Percentiles rank a stretch among this genome's conserved stretches.
phyloP scores from a whole-genome alignment of 2,888 invertebrate genomes.

The Lasiommata megera region DNA sequence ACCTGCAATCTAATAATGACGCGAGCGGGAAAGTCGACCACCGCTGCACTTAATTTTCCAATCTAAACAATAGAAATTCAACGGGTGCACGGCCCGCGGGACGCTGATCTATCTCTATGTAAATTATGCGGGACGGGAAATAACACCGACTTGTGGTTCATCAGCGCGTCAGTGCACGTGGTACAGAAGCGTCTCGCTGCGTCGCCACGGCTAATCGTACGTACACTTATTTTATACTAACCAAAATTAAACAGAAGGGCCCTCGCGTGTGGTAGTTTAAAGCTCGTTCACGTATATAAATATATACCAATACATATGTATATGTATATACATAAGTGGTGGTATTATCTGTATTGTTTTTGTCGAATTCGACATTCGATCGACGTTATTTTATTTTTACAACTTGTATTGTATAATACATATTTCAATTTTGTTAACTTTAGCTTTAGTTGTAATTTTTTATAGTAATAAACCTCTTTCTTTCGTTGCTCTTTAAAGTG shows the following conservation, averaged over 20 bases:
- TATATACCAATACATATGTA: background rate
- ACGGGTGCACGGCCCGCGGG: constrained; percentile 76
- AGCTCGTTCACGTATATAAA: too few species aligned
- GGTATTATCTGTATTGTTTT: too few species aligned
- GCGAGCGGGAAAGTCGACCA: constrained; percentile 67
- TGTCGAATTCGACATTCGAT: too few species aligned
- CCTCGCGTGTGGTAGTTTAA: too few species aligned
- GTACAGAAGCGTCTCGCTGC: constrained; percentile 16
- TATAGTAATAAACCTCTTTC: too few species aligned
- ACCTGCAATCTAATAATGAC: constrained; percentile 69
- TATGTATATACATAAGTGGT: too few species aligned
- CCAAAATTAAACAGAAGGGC: background rate
- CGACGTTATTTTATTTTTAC: too few species aligned
- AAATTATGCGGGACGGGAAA: constrained; percentile 77
- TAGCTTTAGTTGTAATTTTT: too few species aligned
- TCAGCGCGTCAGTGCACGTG: constrained; percentile 58
- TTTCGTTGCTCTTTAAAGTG: too few species aligned
- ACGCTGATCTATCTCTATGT: constrained; percentile 78
- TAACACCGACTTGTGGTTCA: constrained; percentile 71
- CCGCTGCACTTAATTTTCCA: constrained; percentile 77
- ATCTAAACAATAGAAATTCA: constrained; percentile 82
- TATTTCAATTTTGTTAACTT: too few species aligned
- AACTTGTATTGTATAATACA: too few species aligned
- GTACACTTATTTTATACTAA: background rate
- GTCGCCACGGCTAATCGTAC: background rate